Conservation (phyloP, 2,797 vertebrate species). For the Lepilemur septentrionalis region DNA sequence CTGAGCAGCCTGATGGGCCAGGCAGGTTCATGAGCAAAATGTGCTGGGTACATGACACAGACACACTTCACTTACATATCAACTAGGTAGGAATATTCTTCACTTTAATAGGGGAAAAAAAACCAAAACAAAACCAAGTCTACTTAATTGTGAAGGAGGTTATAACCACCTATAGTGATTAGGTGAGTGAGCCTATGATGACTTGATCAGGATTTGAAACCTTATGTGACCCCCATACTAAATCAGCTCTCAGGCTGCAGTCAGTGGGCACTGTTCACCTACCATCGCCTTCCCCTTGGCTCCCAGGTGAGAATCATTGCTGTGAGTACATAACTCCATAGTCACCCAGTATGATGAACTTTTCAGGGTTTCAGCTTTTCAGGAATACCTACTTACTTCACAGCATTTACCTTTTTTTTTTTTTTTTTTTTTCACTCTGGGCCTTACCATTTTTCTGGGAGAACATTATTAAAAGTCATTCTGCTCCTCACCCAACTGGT, state of each 20-base stretch:
- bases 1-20: not conserved
- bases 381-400: not conserved
- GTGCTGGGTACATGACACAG: not conserved
- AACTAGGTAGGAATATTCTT: not conserved
- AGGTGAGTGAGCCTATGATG: not conserved
- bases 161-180: not conserved
- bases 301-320: not conserved
- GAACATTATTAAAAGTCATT: constrained; percentile 25
- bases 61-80: not conserved
- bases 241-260: not conserved
- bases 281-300: not conserved
- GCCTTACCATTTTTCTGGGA: not conserved
- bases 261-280: not conserved
- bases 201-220: not conserved
- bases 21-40: not conserved
- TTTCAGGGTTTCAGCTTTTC: not conserved
- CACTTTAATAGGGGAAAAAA: not conserved
- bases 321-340: not conserved
- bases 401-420: not conserved
- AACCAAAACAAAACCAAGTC: not conserved
- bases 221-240: not conserved
- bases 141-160: not conserved
- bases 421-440: not conserved
- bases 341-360: not conserved
- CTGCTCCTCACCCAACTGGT: not conserved